Evolutionary conservation across 2,113 vertebrate genomes (phyloP).

Genomic region (Oncorhynchus nerka): DNA sequence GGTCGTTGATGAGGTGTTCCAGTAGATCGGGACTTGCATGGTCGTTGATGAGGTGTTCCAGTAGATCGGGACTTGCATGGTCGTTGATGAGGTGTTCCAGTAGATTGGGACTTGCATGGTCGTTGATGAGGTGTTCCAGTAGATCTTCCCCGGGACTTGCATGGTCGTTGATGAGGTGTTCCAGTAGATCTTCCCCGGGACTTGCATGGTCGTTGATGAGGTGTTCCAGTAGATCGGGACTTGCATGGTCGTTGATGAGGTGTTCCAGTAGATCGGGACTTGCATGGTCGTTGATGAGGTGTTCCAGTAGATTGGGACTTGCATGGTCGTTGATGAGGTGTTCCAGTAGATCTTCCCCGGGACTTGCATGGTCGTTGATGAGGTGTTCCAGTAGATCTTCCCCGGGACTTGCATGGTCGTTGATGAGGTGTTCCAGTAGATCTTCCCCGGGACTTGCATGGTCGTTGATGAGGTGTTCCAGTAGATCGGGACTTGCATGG

Average conservation of each 20-base stretch:
- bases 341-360: no score
- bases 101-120: not conserved
- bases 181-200: not conserved
- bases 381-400: no score
- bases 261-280: not conserved
- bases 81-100: no score
- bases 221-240: not conserved
- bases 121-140: no score
- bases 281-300: not conserved
- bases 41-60: no score
- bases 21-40: not conserved
- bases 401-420: not conserved
- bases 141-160: not conserved
- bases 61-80: not conserved
- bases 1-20: no score
- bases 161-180: no score
- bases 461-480: no score
- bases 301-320: not conserved
- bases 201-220: not conserved
- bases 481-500: not conserved
- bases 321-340: no score
- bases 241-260: not conserved
- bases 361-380: not conserved
- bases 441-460: not conserved
- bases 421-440: no score